phyloP scores from a whole-genome alignment of 1,140 invertebrate species.

The Eueides isabella region DNA sequence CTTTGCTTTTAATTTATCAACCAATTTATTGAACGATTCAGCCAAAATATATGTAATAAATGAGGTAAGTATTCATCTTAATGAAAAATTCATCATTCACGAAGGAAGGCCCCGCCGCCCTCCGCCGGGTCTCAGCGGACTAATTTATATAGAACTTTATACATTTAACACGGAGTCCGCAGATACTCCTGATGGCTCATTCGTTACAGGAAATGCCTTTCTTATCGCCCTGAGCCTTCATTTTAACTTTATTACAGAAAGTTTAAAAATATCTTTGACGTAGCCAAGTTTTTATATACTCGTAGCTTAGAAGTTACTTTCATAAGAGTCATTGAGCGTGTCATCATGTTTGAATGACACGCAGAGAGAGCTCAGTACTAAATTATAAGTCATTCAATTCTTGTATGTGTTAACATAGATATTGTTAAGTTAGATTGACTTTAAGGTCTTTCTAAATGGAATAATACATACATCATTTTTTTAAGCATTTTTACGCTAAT shows the following conservation, averaged over 20 bases:
- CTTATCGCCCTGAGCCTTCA: neutral
- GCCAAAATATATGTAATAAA: neutral
- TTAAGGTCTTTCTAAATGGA: too few species aligned
- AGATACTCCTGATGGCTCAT: neutral
- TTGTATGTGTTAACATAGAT: too few species aligned
- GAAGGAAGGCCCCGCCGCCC: neutral
- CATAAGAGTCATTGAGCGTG: neutral
- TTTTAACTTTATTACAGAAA: neutral
- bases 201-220: neutral
- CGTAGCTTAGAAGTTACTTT: neutral
- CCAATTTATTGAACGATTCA: neutral
- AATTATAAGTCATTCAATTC: too few species aligned
- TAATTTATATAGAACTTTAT: constrained; percentile 6
- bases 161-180: neutral
- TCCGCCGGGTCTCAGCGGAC: neutral
- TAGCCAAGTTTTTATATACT: neutral
- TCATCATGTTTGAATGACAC: too few species aligned
- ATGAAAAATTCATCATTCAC: constrained; percentile 3
- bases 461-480: too few species aligned
- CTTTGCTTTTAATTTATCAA: neutral
- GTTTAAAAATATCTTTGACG: neutral
- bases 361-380: too few species aligned
- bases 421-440: too few species aligned
- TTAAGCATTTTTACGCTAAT: too few species aligned
- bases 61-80: neutral